Percentiles rank a stretch among this genome's conserved stretches.
Conservation (phyloP, 2,888 invertebrate genomes). For the Macroteleia sp. region DNA sequence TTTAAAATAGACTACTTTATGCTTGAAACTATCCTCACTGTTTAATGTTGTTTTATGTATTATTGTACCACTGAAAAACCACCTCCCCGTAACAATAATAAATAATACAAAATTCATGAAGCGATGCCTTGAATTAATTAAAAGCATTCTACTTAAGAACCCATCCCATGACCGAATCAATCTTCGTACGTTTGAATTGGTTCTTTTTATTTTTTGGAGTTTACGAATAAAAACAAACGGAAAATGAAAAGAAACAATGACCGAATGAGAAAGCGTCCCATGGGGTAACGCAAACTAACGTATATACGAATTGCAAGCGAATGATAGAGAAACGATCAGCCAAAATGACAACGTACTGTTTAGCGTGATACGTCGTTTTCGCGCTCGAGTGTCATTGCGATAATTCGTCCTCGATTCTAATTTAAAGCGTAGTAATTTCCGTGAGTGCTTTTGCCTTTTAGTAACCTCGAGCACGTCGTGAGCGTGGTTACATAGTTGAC, state of each 20-base stretch:
- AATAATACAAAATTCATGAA: no score
- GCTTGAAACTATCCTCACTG: constrained; percentile 46
- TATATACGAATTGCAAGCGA: neutral
- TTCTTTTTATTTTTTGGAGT: no score
- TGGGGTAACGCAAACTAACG: neutral
- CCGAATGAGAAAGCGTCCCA: constrained; percentile 7
- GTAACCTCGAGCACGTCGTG: constrained; percentile 59
- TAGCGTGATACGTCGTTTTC: constrained; percentile 42
- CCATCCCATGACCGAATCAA: no score
- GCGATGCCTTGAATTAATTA: no score
- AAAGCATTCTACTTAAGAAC: no score
- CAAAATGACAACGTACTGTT: constrained; percentile 50
- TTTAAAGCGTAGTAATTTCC: constrained; percentile 78
- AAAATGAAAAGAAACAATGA: constrained; percentile 31
- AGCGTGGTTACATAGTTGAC: constrained; percentile 67
- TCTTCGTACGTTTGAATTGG: no score
- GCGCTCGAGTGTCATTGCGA: constrained; percentile 67
- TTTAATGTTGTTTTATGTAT: constrained; percentile 40
- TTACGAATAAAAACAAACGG: constrained; percentile 27
- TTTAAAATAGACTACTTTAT: constrained; percentile 38
- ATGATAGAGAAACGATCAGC: constrained; percentile 52
- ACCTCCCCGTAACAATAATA: no score
- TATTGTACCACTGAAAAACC: constrained; percentile 55
- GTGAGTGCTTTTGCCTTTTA: constrained; percentile 73
- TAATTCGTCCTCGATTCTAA: constrained; percentile 76